Conservation (phyloP, 1,140 invertebrate genomes). For the Zaprionus tsacasi region DNA sequence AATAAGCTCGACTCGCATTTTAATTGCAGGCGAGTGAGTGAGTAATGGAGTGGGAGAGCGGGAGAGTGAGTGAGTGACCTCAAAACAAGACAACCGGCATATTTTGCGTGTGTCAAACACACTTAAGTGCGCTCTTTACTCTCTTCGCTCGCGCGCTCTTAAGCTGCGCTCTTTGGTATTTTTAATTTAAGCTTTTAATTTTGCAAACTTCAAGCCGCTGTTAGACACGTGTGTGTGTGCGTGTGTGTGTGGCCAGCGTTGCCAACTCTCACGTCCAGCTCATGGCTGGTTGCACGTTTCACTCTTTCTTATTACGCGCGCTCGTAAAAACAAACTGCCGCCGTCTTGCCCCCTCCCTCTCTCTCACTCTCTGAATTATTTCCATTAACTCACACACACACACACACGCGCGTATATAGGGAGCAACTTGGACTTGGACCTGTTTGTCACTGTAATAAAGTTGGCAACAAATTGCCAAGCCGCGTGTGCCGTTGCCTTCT, state of each 20-base stretch:
- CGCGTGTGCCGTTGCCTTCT: slow-evolving; percentile 21
- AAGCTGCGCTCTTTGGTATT: slow-evolving; percentile 40
- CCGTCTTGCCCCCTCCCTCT: neutral
- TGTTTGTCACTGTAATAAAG: slow-evolving; percentile 79
- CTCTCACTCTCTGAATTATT: slow-evolving; percentile 57
- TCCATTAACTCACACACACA: slow-evolving; percentile 69
- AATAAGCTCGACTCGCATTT: slow-evolving; percentile 61
- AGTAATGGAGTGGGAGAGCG: too few relatives aligned
- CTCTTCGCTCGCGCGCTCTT: slow-evolving; percentile 17
- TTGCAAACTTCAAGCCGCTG: slow-evolving; percentile 21
- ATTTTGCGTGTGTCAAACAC: neutral
- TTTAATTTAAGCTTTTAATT: slow-evolving; percentile 76
- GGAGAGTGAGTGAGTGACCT: slow-evolving; percentile 25
- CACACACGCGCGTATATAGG: neutral
- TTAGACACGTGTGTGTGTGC: neutral
- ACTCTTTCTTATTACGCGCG: slow-evolving; percentile 76
- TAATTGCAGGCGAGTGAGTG: slow-evolving; percentile 59
- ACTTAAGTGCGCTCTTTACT: slow-evolving; percentile 32
- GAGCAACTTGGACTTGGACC: slow-evolving; percentile 31
- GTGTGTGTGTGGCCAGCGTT: slow-evolving; percentile 25
- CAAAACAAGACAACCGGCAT: slow-evolving; percentile 34
- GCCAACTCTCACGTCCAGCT: slow-evolving; percentile 55
- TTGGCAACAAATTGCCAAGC: slow-evolving; percentile 73
- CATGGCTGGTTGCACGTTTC: slow-evolving; percentile 59
- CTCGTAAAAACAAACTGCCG: slow-evolving; percentile 79